Evolutionary conservation across 2,797 vertebrate genomes (phyloP), one percentile per base, ranked within the genome.

Genomic region (Picus viridis): DNA sequence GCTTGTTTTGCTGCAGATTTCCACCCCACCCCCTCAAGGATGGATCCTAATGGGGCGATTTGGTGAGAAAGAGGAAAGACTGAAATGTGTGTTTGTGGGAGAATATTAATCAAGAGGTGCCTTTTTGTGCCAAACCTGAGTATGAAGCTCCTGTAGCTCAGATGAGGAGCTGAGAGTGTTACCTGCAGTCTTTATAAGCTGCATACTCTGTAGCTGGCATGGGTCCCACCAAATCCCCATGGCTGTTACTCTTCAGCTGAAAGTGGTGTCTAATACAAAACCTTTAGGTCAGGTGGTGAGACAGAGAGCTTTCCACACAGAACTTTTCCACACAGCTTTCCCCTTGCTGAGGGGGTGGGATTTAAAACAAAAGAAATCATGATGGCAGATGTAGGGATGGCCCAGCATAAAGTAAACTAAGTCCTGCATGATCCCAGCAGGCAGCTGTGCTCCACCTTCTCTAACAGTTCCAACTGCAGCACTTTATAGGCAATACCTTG

Each of bases 1-100:
- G 57, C 75, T 82, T 92, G 81, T 86, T 92, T 92, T 87, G 53
- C 79, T 90, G 76, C 83, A 62, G 81, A 45, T 58, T 51, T 65
- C 41, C 14, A 39, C 39, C 39, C 39, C 39, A 39, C 4, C 1
- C 7, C 61, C 71, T 11, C 23, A 85, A 86, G 61, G 63, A 83
- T 80, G 65, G 58, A 49, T 93, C 85, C 63, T 70, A 89, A 90
- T 76, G 53, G 81, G 67, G 91, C 58, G 53, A 63, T 74, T 83
- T 89, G 79, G 61, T 12, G 36, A 87, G 80, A 78, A 76, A 88
- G 41, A 73, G 2, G 19, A 72, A 88, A 86, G 59, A 62, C 92
- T 78, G 68, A 84, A 87, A 77, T 34, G 32, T 80, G 68, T 59
- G 53, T 80, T 72, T 78, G 39, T 54, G 79, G 30, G 23, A 58